A percentile compares a stretch with the other conserved stretches of the same genome.
Conservation (phyloP, 2,888 invertebrate species). For the Cephus nigrinus region DNA sequence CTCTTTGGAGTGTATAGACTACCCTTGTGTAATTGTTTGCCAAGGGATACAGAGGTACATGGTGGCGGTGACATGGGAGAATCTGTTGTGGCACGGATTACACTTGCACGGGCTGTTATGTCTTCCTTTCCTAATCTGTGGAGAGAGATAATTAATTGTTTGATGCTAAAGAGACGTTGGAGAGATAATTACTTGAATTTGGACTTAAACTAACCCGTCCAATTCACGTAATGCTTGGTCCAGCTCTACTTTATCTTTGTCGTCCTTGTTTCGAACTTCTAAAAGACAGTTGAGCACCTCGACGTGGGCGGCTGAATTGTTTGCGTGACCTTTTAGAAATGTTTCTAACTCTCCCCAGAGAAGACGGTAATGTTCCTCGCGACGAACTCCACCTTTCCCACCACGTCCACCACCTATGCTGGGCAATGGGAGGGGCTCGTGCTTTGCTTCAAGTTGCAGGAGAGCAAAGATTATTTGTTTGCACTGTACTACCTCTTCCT, state of each 20-base stretch:
- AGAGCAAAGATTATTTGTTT: constrained; percentile 86
- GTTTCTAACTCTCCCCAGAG: constrained; percentile 92
- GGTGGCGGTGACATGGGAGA: constrained; percentile 87
- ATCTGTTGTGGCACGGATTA: constrained; percentile 83
- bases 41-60: constrained; percentile 46
- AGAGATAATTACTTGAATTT: constrained; percentile 3
- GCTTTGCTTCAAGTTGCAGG: constrained; percentile 83
- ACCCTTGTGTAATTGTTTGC: constrained; percentile 58
- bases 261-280: constrained; percentile 74
- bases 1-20: constrained; percentile 66
- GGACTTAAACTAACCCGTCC: constrained; percentile 66
- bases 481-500: constrained; percentile 89
- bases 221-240: constrained; percentile 72
- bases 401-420: constrained; percentile 75
- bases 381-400: constrained; percentile 63
- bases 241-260: constrained; percentile 72
- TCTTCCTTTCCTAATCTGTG: constrained; percentile 59
- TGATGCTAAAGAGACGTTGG: neutral
- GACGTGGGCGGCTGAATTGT: constrained; percentile 78
- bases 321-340: constrained; percentile 76
- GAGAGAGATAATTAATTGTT: constrained; percentile 3
- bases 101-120: constrained; percentile 67
- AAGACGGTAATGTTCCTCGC: constrained; percentile 91
- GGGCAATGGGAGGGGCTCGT: constrained; percentile 82
- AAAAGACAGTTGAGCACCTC: constrained; percentile 82